These are phyloP conservation scores for Natator depressus DNA, from an alignment of 2,113 vertebrate species.

Conservation along the genomic window DNA sequence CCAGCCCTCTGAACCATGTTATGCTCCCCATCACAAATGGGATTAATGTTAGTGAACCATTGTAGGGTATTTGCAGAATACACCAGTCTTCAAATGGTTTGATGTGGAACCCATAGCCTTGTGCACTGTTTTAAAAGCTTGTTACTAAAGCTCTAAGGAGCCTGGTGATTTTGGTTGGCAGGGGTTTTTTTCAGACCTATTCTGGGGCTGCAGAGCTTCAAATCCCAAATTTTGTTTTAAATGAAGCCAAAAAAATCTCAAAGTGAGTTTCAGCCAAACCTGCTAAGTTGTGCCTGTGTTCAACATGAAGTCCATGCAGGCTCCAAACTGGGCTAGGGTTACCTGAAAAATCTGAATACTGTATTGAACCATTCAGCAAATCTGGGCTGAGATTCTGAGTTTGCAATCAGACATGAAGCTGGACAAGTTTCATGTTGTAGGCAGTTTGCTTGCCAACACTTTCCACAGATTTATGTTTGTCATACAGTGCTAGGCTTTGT, in stretches of 20 bases:
- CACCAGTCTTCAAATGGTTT: not conserved
- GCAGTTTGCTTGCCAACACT: not conserved
- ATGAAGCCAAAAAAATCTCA: not conserved
- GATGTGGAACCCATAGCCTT: not conserved
- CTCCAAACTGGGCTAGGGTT: not conserved
- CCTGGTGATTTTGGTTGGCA: not conserved
- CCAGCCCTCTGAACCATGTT: not conserved
- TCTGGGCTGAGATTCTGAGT: not conserved
- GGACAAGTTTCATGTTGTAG: not conserved
- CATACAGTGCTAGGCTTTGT: not conserved
- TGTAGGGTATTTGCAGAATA: not conserved
- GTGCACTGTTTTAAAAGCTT: not conserved
- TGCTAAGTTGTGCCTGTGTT: not conserved
- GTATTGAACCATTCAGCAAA: not conserved
- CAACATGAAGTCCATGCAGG: not conserved
- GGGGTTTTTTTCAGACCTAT: not conserved
- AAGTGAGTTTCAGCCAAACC: not conserved
- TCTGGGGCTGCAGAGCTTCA: not conserved
- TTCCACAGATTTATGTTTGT: not conserved
- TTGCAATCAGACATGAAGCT: not conserved
- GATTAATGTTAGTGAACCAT: not conserved
- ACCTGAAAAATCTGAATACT: not conserved
- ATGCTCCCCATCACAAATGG: not conserved
- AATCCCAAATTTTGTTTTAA: not conserved
- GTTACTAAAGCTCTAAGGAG: not conserved